Percentiles rank a stretch among this genome's conserved stretches.
Evolutionary conservation across 2,888 invertebrate genomes (phyloP).

Genomic region (Globia sparganii): DNA sequence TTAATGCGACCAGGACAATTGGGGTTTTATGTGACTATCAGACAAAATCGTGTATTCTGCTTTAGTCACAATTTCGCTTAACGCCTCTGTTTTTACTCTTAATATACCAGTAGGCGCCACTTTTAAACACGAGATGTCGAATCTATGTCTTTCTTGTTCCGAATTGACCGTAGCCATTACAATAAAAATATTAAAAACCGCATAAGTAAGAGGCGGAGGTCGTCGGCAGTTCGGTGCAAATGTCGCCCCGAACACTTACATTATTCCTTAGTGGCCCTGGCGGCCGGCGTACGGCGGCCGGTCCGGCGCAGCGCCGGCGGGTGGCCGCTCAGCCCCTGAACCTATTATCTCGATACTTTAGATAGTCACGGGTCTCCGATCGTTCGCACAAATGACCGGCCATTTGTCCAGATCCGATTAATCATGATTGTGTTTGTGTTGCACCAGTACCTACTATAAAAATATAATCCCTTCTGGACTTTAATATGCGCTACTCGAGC

Average conservation of each 20-base stretch:
- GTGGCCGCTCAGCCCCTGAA: slow-evolving; percentile 78
- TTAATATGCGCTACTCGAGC: slow-evolving; percentile 75
- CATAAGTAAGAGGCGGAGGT: slow-evolving; percentile 90
- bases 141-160: slow-evolving; percentile 74
- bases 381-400: slow-evolving; percentile 88
- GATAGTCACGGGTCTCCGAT: slow-evolving; percentile 88
- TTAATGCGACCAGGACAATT: background rate
- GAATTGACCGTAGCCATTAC: slow-evolving; percentile 88
- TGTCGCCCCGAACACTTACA: slow-evolving; percentile 90
- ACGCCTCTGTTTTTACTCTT: background rate
- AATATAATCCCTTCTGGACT: slow-evolving; percentile 84
- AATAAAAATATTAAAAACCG: slow-evolving; percentile 92
- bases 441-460: slow-evolving; percentile 79
- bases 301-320: slow-evolving; percentile 59
- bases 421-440: slow-evolving; percentile 89
- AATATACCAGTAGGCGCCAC: background rate
- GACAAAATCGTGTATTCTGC: too few species aligned
- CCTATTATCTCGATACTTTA: slow-evolving; percentile 90
- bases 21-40: background rate
- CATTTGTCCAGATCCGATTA: slow-evolving; percentile 89
- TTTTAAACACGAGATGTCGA: slow-evolving; percentile 4
- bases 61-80: background rate
- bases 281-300: slow-evolving; percentile 68
- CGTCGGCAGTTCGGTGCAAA: slow-evolving; percentile 90
- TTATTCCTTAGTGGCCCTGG: slow-evolving; percentile 85